phyloP scores from a whole-genome alignment of 2,888 invertebrate genomes.

The Metacarcinus magister region DNA sequence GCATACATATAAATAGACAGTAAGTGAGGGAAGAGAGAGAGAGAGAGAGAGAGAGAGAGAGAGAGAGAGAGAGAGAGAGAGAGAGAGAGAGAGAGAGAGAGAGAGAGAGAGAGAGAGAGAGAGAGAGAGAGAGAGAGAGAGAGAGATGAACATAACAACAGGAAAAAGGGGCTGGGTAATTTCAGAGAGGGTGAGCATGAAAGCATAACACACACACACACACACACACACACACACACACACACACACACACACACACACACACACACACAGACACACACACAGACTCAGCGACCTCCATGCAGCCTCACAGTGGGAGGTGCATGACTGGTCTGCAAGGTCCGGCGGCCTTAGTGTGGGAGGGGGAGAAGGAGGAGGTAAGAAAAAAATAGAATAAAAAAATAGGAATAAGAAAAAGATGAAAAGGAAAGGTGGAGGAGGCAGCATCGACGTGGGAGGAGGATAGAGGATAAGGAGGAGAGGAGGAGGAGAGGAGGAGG shows the following conservation, averaged over 20 bases:
- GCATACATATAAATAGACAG: slow-evolving; percentile 12
- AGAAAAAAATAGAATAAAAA: background rate
- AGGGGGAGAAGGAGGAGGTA: background rate
- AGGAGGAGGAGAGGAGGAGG: too few species aligned
- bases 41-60: too few species aligned
- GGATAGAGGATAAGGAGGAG: background rate
- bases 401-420: background rate
- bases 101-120: background rate
- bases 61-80: background rate
- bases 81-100: background rate
- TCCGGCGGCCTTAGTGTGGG: background rate
- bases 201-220: slow-evolving; percentile 42
- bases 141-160: background rate
- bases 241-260: slow-evolving; percentile 58
- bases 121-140: background rate
- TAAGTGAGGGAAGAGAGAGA: background rate
- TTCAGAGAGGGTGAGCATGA: background rate
- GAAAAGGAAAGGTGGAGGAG: background rate
- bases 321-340: slow-evolving; percentile 3
- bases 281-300: background rate
- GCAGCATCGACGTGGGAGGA: background rate
- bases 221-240: slow-evolving; percentile 61
- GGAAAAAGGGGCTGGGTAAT: background rate
- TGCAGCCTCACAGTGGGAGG: background rate
- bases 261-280: slow-evolving; percentile 20